Conservation (phyloP, 2,888 invertebrate genomes). For the Mamestra brassicae region DNA sequence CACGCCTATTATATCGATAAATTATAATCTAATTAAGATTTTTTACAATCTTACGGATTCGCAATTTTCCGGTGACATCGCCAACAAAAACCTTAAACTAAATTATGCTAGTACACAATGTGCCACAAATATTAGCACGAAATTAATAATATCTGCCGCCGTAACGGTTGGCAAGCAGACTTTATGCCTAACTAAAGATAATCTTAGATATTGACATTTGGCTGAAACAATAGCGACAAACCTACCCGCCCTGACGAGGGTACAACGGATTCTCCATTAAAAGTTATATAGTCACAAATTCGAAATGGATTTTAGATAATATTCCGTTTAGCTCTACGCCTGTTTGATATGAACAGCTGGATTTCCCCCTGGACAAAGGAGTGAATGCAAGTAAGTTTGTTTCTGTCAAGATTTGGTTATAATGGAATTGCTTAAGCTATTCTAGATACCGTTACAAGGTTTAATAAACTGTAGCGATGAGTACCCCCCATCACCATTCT, state of each 20-base stretch:
- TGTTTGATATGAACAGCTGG: conserved; percentile 31
- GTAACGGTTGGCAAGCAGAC: conserved; percentile 22
- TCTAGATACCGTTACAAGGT: too few species aligned
- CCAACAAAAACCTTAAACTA: too few species aligned
- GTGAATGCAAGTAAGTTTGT: conserved; percentile 5
- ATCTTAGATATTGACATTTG: conserved; percentile 66
- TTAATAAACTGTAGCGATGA: background rate
- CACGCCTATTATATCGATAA: too few species aligned
- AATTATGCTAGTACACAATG: background rate
- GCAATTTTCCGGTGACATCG: too few species aligned
- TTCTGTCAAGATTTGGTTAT: conserved; percentile 4
- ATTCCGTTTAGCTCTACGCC: conserved; percentile 48
- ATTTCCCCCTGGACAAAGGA: conserved; percentile 48
- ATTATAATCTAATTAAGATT: too few species aligned
- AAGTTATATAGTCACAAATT: conserved; percentile 77
- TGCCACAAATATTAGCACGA: conserved; percentile 6
- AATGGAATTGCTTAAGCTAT: background rate
- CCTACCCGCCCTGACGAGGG: conserved; percentile 69
- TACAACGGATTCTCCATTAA: conserved; percentile 70
- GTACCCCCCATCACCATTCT: background rate
- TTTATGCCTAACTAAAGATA: conserved; percentile 42
- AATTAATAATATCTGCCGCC: conserved; percentile 50
- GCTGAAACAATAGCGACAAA: conserved; percentile 65
- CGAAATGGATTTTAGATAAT: conserved; percentile 71
- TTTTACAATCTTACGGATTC: too few species aligned